Evolutionary conservation across 2,797 vertebrate species (phyloP).

Genomic region (Corythornis leucogaster): DNA sequence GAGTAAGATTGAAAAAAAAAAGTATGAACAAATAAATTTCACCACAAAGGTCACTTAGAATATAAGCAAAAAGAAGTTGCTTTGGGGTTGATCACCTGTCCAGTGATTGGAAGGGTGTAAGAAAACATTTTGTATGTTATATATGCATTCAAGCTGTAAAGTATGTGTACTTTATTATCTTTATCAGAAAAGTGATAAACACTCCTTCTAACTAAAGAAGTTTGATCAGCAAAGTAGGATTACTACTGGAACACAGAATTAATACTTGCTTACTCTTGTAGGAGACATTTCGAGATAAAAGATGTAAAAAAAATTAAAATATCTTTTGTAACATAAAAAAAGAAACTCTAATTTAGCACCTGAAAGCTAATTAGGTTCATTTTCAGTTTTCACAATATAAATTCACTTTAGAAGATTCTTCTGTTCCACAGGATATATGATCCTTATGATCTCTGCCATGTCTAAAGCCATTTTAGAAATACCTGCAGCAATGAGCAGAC

Average conservation of each 20-base stretch:
- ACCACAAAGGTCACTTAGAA: background rate
- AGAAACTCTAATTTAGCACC: background rate
- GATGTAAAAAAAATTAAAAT: background rate
- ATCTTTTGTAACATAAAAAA: background rate
- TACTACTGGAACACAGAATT: background rate
- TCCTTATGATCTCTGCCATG: background rate
- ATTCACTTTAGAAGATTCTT: background rate
- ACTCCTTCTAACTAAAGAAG: background rate
- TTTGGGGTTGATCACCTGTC: background rate
- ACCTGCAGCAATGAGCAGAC: background rate
- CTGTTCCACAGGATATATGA: background rate
- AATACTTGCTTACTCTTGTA: background rate
- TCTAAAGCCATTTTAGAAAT: background rate
- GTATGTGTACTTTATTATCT: background rate
- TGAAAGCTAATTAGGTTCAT: constrained; percentile 3
- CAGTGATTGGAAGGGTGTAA: background rate
- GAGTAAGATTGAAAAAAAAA: background rate
- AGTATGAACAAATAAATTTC: background rate
- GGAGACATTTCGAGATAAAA: background rate
- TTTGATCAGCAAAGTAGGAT: background rate
- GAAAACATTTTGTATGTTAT: background rate
- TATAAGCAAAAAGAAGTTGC: background rate
- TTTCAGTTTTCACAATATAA: background rate
- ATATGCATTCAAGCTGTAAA: background rate
- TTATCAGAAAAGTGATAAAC: background rate